Percentiles rank a stretch among this genome's conserved stretches.
Conservation (phyloP, 2,888 invertebrate genomes). For the Athrips mouffetella region DNA sequence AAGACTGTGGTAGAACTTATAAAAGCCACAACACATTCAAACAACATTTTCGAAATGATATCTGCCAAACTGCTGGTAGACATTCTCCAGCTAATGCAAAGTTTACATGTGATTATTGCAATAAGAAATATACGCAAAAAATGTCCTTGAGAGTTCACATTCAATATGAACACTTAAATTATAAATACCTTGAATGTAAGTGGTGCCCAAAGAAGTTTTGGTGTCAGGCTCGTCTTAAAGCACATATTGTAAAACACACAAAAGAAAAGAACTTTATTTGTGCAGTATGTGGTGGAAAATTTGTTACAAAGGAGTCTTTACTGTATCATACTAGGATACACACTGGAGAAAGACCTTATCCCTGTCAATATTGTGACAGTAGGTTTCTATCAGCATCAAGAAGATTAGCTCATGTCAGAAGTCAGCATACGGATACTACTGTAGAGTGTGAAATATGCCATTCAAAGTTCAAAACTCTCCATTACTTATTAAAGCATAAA, state of each 20-base stretch:
- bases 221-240: conserved; percentile 58
- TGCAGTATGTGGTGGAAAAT: conserved; percentile 49
- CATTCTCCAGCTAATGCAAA: conserved; percentile 50
- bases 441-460: conserved; percentile 51
- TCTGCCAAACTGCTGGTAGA: conserved; percentile 47
- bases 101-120: conserved; percentile 60
- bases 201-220: conserved; percentile 65
- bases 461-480: conserved; percentile 44
- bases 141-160: conserved; percentile 61
- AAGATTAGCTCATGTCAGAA: conserved; percentile 51
- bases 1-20: conserved; percentile 56
- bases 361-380: conserved; percentile 50
- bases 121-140: conserved; percentile 62
- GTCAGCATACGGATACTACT: conserved; percentile 42
- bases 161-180: conserved; percentile 61
- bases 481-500: conserved; percentile 47
- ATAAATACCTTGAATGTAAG: conserved; percentile 56
- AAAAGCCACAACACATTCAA: conserved; percentile 53
- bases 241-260: conserved; percentile 63
- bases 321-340: conserved; percentile 63
- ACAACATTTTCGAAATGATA: conserved; percentile 50
- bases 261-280: conserved; percentile 58
- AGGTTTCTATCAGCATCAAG: conserved; percentile 57
- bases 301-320: conserved; percentile 60
- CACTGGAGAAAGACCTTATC: conserved; percentile 62